Conservation (phyloP, 2,113 vertebrate genomes). For the Urocitellus parryii region DNA sequence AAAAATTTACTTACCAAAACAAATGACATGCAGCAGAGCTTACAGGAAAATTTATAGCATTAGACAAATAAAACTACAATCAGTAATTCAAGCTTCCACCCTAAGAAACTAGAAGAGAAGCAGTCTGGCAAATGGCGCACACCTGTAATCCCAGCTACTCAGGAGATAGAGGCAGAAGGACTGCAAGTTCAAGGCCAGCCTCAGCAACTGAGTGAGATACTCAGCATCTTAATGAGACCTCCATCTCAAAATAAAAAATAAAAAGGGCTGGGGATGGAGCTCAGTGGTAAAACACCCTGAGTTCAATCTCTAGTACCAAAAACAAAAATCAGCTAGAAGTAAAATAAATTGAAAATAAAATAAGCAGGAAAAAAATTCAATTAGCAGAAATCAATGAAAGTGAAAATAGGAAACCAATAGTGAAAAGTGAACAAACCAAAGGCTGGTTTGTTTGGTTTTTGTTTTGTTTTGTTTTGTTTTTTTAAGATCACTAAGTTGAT, state of each 20-base stretch:
- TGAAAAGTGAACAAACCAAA: background rate
- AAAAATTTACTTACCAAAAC: background rate
- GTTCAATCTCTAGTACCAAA: no score
- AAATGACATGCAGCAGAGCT: background rate
- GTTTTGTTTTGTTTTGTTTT: no score
- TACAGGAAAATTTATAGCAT: background rate
- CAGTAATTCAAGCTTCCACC: background rate
- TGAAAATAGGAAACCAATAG: background rate
- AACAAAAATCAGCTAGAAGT: background rate
- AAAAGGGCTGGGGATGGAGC: background rate
- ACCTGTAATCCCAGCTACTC: background rate
- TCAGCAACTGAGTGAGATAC: background rate
- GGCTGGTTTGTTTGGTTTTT: background rate
- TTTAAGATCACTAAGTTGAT: background rate
- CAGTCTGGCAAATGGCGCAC: background rate
- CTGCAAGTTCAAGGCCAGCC: background rate
- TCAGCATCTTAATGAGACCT: no score
- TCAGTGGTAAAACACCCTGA: no score
- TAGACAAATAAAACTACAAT: background rate
- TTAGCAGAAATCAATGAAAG: background rate
- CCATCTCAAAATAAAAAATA: no score
- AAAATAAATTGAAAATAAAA: background rate
- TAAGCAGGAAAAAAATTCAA: background rate
- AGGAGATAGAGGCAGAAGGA: background rate
- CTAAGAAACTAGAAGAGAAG: no score